Evolutionary conservation across 2,797 vertebrate species (phyloP).

Genomic region (Acropternis orthonyx): DNA sequence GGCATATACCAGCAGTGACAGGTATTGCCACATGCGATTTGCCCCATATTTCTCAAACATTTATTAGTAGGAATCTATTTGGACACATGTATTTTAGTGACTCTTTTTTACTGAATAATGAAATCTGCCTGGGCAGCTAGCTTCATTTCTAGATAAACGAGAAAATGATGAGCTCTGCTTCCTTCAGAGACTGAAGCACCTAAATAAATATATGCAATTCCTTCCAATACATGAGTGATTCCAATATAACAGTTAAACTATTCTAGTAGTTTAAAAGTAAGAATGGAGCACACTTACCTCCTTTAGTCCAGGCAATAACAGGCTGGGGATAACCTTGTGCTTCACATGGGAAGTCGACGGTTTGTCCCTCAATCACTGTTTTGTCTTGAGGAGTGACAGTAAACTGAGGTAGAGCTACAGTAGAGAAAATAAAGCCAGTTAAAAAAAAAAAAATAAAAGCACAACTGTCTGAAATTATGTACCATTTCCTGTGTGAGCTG

Average conservation of each 20-base stretch:
- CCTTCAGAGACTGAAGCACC: background rate
- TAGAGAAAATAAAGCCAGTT: background rate
- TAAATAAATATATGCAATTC: background rate
- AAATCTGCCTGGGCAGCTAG: background rate
- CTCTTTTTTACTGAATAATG: background rate
- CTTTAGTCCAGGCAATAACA: slow-evolving; percentile 95
- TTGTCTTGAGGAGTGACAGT: slow-evolving; percentile 91
- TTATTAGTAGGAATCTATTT: background rate
- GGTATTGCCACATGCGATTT: background rate
- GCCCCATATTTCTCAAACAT: background rate
- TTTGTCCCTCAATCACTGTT: slow-evolving; percentile 89
- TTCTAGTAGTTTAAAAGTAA: background rate
- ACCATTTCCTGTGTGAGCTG: background rate
- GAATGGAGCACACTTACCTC: slow-evolving; percentile 72
- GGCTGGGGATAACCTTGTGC: slow-evolving; percentile 91
- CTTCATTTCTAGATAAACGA: background rate
- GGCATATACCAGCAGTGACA: background rate
- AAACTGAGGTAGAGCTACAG: slow-evolving; percentile 89
- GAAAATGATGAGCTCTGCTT: background rate
- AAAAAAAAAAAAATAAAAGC: background rate
- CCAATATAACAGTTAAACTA: background rate
- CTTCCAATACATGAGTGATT: background rate
- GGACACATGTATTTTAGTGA: background rate
- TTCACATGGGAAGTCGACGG: slow-evolving; percentile 93
- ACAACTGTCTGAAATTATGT: background rate